Percentiles rank a stretch among this genome's conserved stretches.
phyloP scores from a whole-genome alignment of 1,140 invertebrate species.

The Lysiphlebus fabarum region DNA sequence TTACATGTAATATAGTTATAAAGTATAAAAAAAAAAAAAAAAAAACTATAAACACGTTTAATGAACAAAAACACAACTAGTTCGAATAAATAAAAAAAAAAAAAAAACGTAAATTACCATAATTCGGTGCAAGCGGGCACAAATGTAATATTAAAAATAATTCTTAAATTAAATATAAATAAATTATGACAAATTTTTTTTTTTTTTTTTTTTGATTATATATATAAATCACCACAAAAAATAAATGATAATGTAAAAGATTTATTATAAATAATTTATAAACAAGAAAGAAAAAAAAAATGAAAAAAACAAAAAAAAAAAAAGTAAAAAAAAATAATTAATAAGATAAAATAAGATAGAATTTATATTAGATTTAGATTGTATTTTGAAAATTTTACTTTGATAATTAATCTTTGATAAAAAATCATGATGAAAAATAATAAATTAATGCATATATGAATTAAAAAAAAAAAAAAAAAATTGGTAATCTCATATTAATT shows the following conservation, averaged over 20 bases:
- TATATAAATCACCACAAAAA: conserved; percentile 24
- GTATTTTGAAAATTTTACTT: conserved; percentile 58
- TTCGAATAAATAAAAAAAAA: conserved; percentile 41
- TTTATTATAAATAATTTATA: conserved; percentile 54
- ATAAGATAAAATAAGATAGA: conserved; percentile 51
- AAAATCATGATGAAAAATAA: conserved; percentile 35
- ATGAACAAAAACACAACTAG: conserved; percentile 22
- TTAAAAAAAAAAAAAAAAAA: neutral
- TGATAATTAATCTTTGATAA: conserved; percentile 42
- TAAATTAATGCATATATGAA: conserved; percentile 2
- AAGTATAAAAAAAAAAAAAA: conserved; percentile 43
- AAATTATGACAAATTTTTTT: conserved; percentile 29
- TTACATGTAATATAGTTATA: conserved; percentile 37
- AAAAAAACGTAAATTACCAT: conserved; percentile 33
- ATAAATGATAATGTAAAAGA: conserved; percentile 40
- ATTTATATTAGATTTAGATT: conserved; percentile 53
- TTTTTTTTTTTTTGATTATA: conserved; percentile 29
- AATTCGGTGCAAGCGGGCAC: conserved; percentile 51
- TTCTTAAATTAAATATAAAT: conserved; percentile 20
- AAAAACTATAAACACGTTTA: conserved; percentile 28
- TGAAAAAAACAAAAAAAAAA: conserved; percentile 34
- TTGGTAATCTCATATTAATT: neutral
- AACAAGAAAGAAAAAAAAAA: conserved; percentile 44
- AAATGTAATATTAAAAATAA: conserved; percentile 51
- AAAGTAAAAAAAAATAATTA: conserved; percentile 55